Base-by-base conservation (phyloP, 2,888 invertebrate species). In the Microplitis deprimator region DNA sequence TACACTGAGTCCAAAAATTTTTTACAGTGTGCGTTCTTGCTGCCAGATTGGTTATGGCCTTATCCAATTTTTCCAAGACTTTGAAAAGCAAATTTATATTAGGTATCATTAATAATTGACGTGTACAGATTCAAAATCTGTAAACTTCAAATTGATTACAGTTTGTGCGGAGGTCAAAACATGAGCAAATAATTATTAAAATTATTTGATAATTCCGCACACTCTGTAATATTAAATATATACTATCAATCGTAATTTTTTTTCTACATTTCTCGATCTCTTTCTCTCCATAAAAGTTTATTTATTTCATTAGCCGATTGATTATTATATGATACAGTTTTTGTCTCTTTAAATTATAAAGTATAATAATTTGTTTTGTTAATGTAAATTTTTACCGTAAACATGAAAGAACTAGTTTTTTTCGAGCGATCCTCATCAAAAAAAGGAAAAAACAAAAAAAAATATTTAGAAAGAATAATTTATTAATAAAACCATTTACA, bases 11-110 rank as follows among this genome's bases (percentile, higher is more conserved):
- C 29, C 29, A 29, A 29, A 29, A 29, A 29, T 29, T 29, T 29
- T 29, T 29, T 29, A 29, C 29, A 29, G 29, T 29, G 29, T 29
- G 85, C 86, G 83, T 85, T 85, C 82, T 87, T 85, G 87, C 86
- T 85, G 88, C 87, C 89, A 88, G 88, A 88, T 87, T 87, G 87
- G 87, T 89, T 89, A 89, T 89, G 89, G 89, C 89, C 89, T 89
- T 89, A 89, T 89, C 88, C 89, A 88, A 89, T 88, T 88, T 89
- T 89, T 88, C 88, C 88, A 88, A 89, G 87, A 89, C 86, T 88
- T 82, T 81, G 79, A 80, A 76, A 81, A 83, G 87, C 85, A 89
- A 89, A 89, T 88, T 88, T 89, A 89, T 89, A 89, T 88, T 89
- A 88, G 88, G 87, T 88, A 88, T 85, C 84, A 85, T 85, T 85